phyloP scores from a whole-genome alignment of 2,113 vertebrate species.

The Peromyscus leucopus region DNA sequence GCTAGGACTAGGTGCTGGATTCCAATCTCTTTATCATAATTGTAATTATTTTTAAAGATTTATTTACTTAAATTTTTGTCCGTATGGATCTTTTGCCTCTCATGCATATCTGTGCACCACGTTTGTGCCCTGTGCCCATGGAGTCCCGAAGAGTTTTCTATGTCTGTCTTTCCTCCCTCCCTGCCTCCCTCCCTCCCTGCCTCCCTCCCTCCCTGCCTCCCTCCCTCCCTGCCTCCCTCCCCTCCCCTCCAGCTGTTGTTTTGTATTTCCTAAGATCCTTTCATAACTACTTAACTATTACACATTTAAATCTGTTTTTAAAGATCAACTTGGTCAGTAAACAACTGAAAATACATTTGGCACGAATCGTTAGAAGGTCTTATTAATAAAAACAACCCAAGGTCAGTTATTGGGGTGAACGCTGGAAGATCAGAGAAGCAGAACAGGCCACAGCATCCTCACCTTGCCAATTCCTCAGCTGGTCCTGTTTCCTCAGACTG shows the following conservation, averaged over 20 bases:
- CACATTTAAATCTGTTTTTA: neutral
- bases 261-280: neutral
- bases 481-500: too few species aligned
- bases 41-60: neutral
- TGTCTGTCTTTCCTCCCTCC: too few species aligned
- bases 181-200: neutral
- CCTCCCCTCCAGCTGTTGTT: neutral
- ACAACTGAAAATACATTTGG: neutral
- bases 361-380: too few species aligned
- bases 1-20: neutral
- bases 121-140: too few species aligned
- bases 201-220: too few species aligned
- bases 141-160: neutral
- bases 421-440: too few species aligned
- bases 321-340: neutral
- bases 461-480: too few species aligned
- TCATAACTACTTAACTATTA: neutral
- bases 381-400: too few species aligned
- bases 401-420: too few species aligned
- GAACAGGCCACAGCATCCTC: too few species aligned
- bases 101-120: neutral
- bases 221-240: too few species aligned
- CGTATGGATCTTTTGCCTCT: neutral
- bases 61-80: neutral
- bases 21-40: neutral